phyloP scores from a whole-genome alignment of 2,888 invertebrate species.

The Xanthorhoe spadicearia region DNA sequence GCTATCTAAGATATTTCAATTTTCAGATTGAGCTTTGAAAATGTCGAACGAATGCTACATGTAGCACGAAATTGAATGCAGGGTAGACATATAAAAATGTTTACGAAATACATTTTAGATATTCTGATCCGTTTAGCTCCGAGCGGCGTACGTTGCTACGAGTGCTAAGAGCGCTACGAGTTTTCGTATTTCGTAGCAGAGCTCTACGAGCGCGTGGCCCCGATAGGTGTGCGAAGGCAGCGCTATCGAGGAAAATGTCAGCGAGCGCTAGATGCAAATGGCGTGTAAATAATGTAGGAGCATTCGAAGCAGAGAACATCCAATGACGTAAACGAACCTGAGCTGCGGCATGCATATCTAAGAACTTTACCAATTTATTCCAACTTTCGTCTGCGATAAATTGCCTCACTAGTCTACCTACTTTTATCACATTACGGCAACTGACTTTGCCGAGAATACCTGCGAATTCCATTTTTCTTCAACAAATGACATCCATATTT shows the following conservation, averaged over 20 bases:
- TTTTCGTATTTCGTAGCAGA: slow-evolving; percentile 24
- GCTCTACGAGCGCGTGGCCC: slow-evolving; percentile 20
- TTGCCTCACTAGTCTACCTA: slow-evolving; percentile 14
- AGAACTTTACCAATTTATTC: slow-evolving; percentile 21
- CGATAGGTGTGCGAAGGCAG: slow-evolving; percentile 35
- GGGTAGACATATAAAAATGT: slow-evolving; percentile 11
- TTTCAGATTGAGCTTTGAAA: not conserved
- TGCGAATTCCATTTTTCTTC: slow-evolving; percentile 44
- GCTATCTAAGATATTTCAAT: not conserved
- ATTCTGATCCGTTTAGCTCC: slow-evolving; percentile 35
- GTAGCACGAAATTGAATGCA: slow-evolving; percentile 12
- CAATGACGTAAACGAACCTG: slow-evolving; percentile 31
- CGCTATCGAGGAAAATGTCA: slow-evolving; percentile 47
- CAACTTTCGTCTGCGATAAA: slow-evolving; percentile 8
- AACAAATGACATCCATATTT: slow-evolving; percentile 58
- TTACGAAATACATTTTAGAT: slow-evolving; percentile 37
- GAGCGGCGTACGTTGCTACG: slow-evolving; percentile 26
- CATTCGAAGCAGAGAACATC: slow-evolving; percentile 41
- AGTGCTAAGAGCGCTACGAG: slow-evolving; percentile 21
- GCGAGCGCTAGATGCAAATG: slow-evolving; percentile 61
- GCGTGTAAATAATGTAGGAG: slow-evolving; percentile 76
- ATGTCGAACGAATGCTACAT: slow-evolving; percentile 13
- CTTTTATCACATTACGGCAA: slow-evolving; percentile 27
- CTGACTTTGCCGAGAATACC: slow-evolving; percentile 38
- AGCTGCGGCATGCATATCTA: slow-evolving; percentile 29